Base-by-base conservation (phyloP, 2,797 vertebrate species). In the Poecilia velifera region DNA sequence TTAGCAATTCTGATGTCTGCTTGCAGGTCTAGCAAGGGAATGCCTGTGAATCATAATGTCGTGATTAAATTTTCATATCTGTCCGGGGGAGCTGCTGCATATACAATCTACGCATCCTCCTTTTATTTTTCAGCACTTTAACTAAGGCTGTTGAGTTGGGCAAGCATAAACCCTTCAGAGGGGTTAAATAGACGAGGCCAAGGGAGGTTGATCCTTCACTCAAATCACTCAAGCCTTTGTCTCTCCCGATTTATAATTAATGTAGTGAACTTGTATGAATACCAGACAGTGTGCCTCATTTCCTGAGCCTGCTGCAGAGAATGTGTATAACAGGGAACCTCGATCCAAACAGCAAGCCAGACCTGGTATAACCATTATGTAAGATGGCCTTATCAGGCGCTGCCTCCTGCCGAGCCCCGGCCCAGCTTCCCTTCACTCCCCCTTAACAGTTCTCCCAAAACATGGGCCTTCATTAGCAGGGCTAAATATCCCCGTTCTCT, bases 401-500 rank as follows among this genome's bases (percentile, higher is more conserved):
- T 89, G 89, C 94, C 92, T 93, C 95, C 94, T 94, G 93, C 92
- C 86, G 91, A 91, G 92, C 89, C 84, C 84, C 85, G 91, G 88
- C 92, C 81, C 55, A 88, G 84, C 89, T 81, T 85, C 82, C 85
- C 85, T 83, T 85, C 78, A 77, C 91, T 84, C 86, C 84, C 85
- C 84, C 74, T 84, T 90, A 82, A 93, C 66, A 78, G 89, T 90
- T 89, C 94, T 94, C 92, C 91, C 93, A 93, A 93, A 95, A 92
- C 92, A 93, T 91, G 94, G 89, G 92, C 93, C 95, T 96, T 96
- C 95, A 96, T 96, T 96, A 96, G 94, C 91, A 80, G 92, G 90
- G 93, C 94, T 96, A 96, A 96, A 96, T 96, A 95, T 95, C 95
- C 92, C 92, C 92, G 91, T 95, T 95, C 94, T 94, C 93, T 92